Base-by-base conservation (phyloP, 2,113 vertebrate genomes). In the Pelecanus crispus region DNA sequence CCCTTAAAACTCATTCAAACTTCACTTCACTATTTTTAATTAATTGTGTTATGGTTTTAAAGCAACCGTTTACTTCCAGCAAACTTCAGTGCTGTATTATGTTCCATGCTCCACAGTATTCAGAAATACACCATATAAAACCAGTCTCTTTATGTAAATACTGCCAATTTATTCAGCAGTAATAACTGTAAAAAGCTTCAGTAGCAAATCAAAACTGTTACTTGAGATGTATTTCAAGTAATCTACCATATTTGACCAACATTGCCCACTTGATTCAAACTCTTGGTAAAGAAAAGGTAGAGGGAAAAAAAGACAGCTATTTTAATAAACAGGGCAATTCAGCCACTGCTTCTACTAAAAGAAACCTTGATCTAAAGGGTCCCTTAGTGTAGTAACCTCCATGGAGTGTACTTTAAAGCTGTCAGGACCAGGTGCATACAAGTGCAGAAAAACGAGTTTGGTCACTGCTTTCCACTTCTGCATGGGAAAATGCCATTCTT, bases 1-100 rank as follows among this genome's bases (percentile, higher is more conserved):
- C 70, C 93, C 82, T 89, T 92, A 95, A 94, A 96, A 94, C 36
- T 92, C 79, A 90, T 90, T 92, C 77, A 86, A 91, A 94, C 59
- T 87, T 91, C 40, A 50, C 36, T 49, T 94, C 22, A 44, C 70
- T 81, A 34, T 71, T 86, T 47, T 68, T 92, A 94, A 90, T 92
- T 88, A 92, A 94, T 52, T 92, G 52, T 81, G 44, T 40, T 88
- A 91, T 9, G 25, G 45, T 92, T 95, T 93, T 89, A 95, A 90
- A 92, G 59, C 66, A 91, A 91, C 26, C 7, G 1, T 82, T 93
- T 82, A 95, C 52, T 91, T 94, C 26, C 72, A 89, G 28, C 34
- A 91, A 88, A 50, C 25, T 91, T 96, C 62, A 88, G 49, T 45
- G n/a, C 47, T 58, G 15, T 53, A 78, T n/a, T 86, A 91, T 13